Percentiles rank a stretch among this genome's conserved stretches.
phyloP scores from a whole-genome alignment of 2,113 vertebrate genomes.

The Gasterosteus aculeatus region DNA sequence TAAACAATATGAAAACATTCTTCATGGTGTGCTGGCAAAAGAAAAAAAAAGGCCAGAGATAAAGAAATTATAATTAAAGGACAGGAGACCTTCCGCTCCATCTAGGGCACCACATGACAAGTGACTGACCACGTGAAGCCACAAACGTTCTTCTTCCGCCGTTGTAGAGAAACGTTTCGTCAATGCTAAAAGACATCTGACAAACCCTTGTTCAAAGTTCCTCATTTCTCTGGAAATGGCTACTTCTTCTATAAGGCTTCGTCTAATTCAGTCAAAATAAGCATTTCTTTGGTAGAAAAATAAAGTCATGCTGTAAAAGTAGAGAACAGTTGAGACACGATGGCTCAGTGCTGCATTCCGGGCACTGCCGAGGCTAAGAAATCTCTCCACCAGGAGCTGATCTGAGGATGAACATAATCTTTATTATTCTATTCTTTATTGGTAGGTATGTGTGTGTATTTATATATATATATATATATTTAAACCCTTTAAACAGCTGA shows the following conservation, averaged over 20 bases:
- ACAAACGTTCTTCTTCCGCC: no score
- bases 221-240: constrained; percentile 62
- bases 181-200: constrained; percentile 8
- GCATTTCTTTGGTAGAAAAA: constrained; percentile 69
- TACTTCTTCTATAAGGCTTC: constrained; percentile 73
- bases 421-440: neutral
- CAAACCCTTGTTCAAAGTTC: neutral
- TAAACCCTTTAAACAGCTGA: no score
- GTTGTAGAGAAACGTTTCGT: neutral
- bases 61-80: neutral
- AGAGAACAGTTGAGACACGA: constrained; percentile 75
- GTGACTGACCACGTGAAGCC: no score
- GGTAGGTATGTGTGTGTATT: no score
- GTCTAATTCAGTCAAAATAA: constrained; percentile 35
- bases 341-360: constrained; percentile 69
- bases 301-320: constrained; percentile 68
- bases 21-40: constrained; percentile 75
- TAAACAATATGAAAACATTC: constrained; percentile 62
- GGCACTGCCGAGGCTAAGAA: constrained; percentile 38
- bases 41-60: constrained; percentile 30
- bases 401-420: neutral
- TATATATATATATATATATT: no score
- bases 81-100: no score
- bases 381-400: constrained; percentile 24
- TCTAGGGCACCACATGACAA: no score